A percentile compares a stretch with the other conserved stretches of the same genome.
Conservation (phyloP, 2,888 invertebrate species). For the Dendrolimus houi region DNA sequence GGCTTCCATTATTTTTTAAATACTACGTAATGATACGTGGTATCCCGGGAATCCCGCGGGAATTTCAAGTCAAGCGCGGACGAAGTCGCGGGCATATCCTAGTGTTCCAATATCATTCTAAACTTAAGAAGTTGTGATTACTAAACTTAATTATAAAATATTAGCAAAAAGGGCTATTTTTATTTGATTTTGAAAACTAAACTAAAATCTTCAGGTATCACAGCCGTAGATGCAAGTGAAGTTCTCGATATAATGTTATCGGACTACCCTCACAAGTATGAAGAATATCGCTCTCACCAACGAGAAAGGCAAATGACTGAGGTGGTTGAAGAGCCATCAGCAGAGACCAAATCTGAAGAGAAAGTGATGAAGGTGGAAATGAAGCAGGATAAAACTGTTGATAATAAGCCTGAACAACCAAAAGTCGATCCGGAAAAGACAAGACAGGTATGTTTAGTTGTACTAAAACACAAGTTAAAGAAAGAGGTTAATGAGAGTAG, state of each 20-base stretch:
- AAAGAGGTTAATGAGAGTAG: no score
- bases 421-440: conserved; percentile 60
- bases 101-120: no score
- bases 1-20: no score
- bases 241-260: conserved; percentile 96
- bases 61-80: no score
- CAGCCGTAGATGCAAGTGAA: conserved; percentile 93
- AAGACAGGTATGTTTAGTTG: conserved; percentile 41
- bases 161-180: no score
- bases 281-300: conserved; percentile 88
- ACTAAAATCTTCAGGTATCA: conserved; percentile 76
- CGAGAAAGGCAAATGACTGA: conserved; percentile 63
- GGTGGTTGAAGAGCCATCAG: conserved; percentile 15
- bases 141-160: no score
- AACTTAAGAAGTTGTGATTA: no score
- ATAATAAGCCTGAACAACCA: conserved; percentile 46
- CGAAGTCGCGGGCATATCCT: no score
- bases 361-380: conserved; percentile 42
- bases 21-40: no score
- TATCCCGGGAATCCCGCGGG: no score
- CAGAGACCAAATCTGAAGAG: conserved; percentile 34
- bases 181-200: no score
- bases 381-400: conserved; percentile 35
- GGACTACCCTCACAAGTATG: conserved; percentile 96
- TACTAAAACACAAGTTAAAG: not conserved